A percentile compares a stretch with the other conserved stretches of the same genome.
phyloP scores from a whole-genome alignment of 2,113 vertebrate species.

The Chamaetylas fuelleborni region DNA sequence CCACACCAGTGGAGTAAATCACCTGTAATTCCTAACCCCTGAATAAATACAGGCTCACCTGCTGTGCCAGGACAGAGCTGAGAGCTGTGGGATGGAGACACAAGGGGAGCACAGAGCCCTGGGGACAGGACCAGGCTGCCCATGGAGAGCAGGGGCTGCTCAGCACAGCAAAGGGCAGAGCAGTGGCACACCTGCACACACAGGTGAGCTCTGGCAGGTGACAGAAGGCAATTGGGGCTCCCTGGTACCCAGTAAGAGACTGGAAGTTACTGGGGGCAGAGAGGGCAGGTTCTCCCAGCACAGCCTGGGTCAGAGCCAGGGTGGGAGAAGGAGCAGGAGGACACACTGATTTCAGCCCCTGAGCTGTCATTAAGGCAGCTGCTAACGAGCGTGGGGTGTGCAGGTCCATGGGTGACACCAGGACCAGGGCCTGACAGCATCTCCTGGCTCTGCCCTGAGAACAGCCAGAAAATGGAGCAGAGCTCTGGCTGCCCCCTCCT shows the following conservation, averaged over 20 bases:
- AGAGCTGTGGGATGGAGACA: background rate
- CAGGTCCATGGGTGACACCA: fast-evolving
- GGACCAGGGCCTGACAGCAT: fast-evolving
- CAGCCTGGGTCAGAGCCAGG: background rate
- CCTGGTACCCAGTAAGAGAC: background rate
- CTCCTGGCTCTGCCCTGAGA: conserved; percentile 47
- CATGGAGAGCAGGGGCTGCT: background rate
- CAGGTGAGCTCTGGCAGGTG: background rate
- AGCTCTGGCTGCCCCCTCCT: conserved; percentile 69
- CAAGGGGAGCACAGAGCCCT: fast-evolving
- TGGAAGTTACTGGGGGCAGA: background rate
- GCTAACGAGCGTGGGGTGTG: fast-evolving
- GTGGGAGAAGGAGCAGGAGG: background rate
- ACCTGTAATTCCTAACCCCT: background rate
- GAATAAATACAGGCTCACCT: background rate
- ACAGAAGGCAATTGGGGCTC: background rate
- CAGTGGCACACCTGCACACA: background rate
- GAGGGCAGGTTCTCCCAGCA: background rate
- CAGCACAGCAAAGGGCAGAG: background rate
- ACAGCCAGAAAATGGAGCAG: conserved; percentile 68
- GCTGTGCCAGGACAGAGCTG: background rate
- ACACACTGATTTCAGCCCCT: background rate
- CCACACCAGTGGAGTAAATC: fast-evolving
- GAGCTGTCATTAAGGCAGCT: fast-evolving
- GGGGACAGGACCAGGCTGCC: background rate